Evolutionary conservation across 1,140 invertebrate genomes (phyloP).

Genomic region (Zaprionus ornatus): DNA sequence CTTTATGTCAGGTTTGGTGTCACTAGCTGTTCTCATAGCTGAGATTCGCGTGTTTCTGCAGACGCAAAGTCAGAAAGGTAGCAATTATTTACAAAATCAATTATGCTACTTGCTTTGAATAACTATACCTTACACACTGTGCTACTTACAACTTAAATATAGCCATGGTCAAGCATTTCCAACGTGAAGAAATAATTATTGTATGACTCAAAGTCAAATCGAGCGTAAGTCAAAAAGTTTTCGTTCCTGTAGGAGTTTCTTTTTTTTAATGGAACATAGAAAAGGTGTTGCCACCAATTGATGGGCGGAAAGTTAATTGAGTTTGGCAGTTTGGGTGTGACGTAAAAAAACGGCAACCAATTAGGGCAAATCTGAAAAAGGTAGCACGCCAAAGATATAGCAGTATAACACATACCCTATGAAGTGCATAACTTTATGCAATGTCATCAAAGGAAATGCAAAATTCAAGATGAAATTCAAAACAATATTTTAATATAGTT

Average conservation of each 20-base stretch:
- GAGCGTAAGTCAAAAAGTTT: slow-evolving; percentile 48
- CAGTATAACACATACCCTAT: not conserved
- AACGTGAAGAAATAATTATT: not conserved
- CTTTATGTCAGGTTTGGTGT: not conserved
- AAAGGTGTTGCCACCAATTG: slow-evolving; percentile 74
- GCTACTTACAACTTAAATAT: not conserved
- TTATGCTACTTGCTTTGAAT: too few relatives aligned
- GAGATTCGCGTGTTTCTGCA: not conserved
- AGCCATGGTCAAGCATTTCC: not conserved
- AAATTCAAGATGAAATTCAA: not conserved
- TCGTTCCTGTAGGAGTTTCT: slow-evolving; percentile 54
- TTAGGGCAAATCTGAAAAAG: not conserved
- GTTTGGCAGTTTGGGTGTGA: slow-evolving; percentile 34
- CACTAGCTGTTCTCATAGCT: not conserved
- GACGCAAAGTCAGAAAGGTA: not conserved
- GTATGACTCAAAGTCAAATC: slow-evolving; percentile 45
- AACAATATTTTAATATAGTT: not conserved
- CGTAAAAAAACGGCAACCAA: not conserved
- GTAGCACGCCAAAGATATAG: not conserved
- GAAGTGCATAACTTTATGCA: not conserved
- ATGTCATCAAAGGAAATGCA: not conserved
- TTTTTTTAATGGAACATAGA: slow-evolving; percentile 58
- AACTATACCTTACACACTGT: too few relatives aligned
- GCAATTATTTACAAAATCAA: too few relatives aligned
- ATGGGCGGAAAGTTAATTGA: slow-evolving; percentile 68